Percentiles rank a stretch among this genome's conserved stretches.
These are phyloP conservation scores for Andrena trimmerana DNA, from an alignment of 2,888 invertebrate genomes.

Conservation along the genomic window DNA sequence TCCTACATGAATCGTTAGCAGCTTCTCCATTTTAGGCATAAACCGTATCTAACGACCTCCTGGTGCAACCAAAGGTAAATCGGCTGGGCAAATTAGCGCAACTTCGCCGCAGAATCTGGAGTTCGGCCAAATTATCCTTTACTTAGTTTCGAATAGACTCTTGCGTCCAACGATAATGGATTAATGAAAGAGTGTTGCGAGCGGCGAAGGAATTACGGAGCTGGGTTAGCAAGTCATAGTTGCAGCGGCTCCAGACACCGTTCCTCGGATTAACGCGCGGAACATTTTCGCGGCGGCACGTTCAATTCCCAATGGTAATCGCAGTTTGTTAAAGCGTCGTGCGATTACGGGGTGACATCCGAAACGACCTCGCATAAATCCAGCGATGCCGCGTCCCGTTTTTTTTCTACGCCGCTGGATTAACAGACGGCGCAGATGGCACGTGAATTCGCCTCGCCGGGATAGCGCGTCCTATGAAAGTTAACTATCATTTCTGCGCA, in stretches of 20 bases:
- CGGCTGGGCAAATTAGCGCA: background rate
- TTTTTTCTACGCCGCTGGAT: slow-evolving; percentile 17
- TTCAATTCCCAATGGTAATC: slow-evolving; percentile 9
- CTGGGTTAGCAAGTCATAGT: too few species aligned
- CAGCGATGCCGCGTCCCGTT: background rate
- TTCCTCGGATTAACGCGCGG: background rate
- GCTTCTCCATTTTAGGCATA: background rate
- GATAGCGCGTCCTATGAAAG: slow-evolving; percentile 30
- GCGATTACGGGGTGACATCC: background rate
- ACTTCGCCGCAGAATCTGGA: slow-evolving; percentile 7
- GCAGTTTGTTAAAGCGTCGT: background rate
- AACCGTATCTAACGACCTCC: background rate
- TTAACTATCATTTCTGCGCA: slow-evolving; percentile 38
- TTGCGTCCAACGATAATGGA: background rate
- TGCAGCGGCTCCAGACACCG: background rate
- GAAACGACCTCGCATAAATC: slow-evolving; percentile 15
- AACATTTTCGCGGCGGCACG: slow-evolving; percentile 4
- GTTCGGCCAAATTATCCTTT: slow-evolving; percentile 29
- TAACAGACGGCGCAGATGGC: slow-evolving; percentile 63
- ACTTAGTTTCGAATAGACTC: slow-evolving; percentile 13
- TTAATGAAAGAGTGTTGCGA: background rate
- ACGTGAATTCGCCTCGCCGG: slow-evolving; percentile 52
- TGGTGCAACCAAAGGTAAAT: slow-evolving; percentile 25
- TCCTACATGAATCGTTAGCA: background rate
- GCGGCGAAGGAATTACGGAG: background rate